Conservation (phyloP, 2,113 vertebrate genomes). For the Hyperoodon ampullatus region DNA sequence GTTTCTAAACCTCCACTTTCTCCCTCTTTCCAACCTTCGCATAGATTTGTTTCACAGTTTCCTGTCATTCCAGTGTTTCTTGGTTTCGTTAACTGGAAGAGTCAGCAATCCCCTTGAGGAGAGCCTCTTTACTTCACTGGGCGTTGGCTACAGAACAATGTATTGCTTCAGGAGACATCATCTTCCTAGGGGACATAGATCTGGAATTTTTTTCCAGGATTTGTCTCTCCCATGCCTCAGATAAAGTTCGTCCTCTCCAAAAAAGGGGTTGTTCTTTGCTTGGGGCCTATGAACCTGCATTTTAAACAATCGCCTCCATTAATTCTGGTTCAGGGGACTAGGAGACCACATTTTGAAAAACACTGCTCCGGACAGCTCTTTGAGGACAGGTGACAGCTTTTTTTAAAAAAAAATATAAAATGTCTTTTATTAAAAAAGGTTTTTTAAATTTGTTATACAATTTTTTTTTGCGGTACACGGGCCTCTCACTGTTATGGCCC, state of each 20-base stretch:
- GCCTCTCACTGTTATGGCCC: no score
- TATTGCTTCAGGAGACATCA: background rate
- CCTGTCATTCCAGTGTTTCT: background rate
- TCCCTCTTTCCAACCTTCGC: background rate
- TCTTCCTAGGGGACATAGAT: background rate
- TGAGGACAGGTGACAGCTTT: background rate
- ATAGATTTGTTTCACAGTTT: background rate
- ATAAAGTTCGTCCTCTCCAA: conserved; percentile 48
- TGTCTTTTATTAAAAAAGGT: no score
- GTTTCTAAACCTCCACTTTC: background rate
- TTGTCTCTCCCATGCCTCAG: conserved; percentile 41
- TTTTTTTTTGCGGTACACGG: no score
- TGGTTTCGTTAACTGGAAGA: background rate
- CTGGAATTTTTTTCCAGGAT: background rate
- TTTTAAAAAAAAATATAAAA: no score
- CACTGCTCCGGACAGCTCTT: background rate
- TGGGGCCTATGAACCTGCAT: background rate
- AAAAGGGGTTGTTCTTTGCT: conserved; percentile 55
- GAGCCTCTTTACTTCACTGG: background rate
- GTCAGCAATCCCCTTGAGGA: background rate
- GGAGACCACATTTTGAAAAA: background rate
- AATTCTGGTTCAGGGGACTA: background rate
- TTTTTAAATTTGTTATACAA: no score
- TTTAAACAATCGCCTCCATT: background rate
- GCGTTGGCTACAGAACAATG: background rate